Conservation (phyloP, 2,797 vertebrate species). For the Glyptemys insculpta region DNA sequence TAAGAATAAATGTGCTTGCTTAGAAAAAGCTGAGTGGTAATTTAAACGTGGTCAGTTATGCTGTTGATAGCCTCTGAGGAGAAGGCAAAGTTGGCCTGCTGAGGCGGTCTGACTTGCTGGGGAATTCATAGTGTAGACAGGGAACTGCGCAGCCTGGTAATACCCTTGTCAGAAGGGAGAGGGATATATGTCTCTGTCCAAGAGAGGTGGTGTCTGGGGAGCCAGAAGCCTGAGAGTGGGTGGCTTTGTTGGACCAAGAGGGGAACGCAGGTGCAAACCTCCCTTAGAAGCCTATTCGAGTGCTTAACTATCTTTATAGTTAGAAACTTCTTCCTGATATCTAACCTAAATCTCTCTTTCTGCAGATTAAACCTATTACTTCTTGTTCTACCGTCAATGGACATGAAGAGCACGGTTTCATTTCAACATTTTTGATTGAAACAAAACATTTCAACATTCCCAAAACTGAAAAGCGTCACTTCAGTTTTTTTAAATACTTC, state of each 20-base stretch:
- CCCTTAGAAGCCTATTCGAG: neutral
- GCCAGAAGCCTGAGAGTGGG: neutral
- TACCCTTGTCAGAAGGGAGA: neutral
- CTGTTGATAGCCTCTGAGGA: neutral
- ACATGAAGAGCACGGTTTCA: neutral
- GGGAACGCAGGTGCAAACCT: neutral
- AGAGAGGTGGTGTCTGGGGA: neutral
- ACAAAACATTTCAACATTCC: neutral
- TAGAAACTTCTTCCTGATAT: neutral
- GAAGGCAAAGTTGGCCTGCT: neutral
- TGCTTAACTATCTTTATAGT: neutral
- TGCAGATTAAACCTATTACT: neutral
- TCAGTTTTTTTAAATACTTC: neutral
- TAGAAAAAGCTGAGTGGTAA: neutral
- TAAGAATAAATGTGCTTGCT: neutral
- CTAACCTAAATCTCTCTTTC: neutral
- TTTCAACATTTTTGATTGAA: neutral
- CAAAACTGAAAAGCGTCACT: neutral
- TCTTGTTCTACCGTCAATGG: neutral
- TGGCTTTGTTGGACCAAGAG: neutral
- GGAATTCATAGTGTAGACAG: neutral
- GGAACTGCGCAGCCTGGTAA: neutral
- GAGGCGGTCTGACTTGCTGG: neutral
- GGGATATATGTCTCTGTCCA: neutral
- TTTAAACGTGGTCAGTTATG: neutral